Base-by-base conservation (phyloP, 2,113 vertebrate genomes). In the Toxotes chatareus region DNA sequence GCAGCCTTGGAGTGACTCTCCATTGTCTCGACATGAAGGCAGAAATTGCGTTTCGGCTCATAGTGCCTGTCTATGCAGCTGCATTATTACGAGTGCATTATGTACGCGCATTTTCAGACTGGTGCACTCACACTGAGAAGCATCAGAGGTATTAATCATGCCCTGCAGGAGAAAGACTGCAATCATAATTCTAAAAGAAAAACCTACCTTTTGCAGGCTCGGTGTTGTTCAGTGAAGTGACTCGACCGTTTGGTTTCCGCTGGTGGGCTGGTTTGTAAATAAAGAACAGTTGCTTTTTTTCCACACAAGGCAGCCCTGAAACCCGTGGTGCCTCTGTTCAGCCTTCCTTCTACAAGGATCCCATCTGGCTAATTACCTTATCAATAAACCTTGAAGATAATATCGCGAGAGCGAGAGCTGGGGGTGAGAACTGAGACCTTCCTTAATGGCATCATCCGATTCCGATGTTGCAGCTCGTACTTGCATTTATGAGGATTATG, bases 311-410 rank as follows among this genome's bases (percentile, higher is more conserved):
- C 21, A 27, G 38, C 7, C 16, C 21, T 44, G 46, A 61, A 19
- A 75, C 36, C 19, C 23, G 31, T 0, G 31, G 2, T 40, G 40
- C 31, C 46, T 72, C 82, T 63, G 13, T 32, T 73, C 68, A 73
- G 60, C 61, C 56, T 55, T 62, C 76, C 40, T 73, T 79, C 68
- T 79, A 82, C 74, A 40, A 62, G n/a, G 60, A 77, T 79, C 91
- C 86, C 89, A 91, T 93, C 88, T 93, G 93, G 91, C 64, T 90
- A 92, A 92, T 92, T 91, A 87, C 49, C 88, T 87, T 85, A 87
- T 86, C 86, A 89, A 82, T 88, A 88, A 87, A 86, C 83, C 80
- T 73, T 75, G 62, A 83, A 46, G 36, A 62, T 65, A 70, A 59
- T 78, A 78, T 42, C 81, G 76, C 79, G 82, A 86, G 85, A 81